Evolutionary conservation across 2,797 vertebrate species (phyloP).

Genomic region (Eupleurogrammus muticus): DNA sequence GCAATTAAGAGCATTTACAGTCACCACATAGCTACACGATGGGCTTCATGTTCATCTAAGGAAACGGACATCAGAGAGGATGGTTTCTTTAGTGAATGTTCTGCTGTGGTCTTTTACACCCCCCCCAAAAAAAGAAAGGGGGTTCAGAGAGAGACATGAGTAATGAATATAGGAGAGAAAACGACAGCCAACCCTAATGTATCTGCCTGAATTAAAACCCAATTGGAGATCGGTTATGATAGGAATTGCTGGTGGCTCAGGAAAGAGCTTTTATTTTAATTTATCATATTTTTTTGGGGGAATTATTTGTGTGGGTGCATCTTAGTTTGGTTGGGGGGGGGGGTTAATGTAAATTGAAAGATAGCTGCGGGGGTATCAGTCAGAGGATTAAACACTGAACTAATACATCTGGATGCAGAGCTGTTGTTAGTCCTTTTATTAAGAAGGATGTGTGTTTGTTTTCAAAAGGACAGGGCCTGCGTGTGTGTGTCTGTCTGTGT

Average conservation of each 20-base stretch:
- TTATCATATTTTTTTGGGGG: constrained; percentile 53
- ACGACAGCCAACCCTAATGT: constrained; percentile 68
- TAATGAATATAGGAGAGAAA: constrained; percentile 30
- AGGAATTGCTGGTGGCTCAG: constrained; percentile 65
- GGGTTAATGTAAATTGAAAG: constrained; percentile 51
- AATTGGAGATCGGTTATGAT: constrained; percentile 62
- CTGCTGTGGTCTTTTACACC: constrained; percentile 27
- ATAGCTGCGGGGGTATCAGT: constrained; percentile 58
- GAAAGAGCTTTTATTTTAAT: constrained; percentile 24
- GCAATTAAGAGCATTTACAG: constrained; percentile 34
- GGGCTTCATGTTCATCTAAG: constrained; percentile 19
- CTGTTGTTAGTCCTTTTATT: constrained; percentile 71
- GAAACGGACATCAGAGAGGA: constrained; percentile 12
- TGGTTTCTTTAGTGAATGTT: constrained; percentile 16
- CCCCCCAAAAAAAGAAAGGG: background rate
- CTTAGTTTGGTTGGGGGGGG: constrained; percentile 26
- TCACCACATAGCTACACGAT: constrained; percentile 7
- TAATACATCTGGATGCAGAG: constrained; percentile 60
- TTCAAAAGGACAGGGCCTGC: constrained; percentile 47
- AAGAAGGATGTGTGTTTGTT: constrained; percentile 72
- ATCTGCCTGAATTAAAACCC: constrained; percentile 75
- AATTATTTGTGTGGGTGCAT: constrained; percentile 59
- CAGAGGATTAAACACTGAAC: constrained; percentile 70
- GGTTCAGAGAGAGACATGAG: constrained; percentile 4
- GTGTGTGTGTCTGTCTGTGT: constrained; percentile 23